Evolutionary conservation across 2,888 invertebrate species (phyloP), one percentile per base, ranked within the genome.

Genomic region (Drosophila nr. medialis): DNA sequence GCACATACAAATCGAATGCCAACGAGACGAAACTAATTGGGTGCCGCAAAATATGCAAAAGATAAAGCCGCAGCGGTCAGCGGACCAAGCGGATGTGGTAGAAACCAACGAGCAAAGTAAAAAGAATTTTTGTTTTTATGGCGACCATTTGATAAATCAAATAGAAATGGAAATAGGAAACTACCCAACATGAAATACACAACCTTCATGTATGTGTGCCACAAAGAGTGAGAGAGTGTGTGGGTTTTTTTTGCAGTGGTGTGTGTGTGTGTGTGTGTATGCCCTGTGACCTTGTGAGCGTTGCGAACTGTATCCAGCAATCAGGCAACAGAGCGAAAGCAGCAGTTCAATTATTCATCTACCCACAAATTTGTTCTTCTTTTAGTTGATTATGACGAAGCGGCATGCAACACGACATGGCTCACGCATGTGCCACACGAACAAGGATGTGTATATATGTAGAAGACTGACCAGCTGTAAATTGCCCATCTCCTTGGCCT

Each of bases 1-100:
- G 72, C 64, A 54, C 30, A 65, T 69, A 58, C 80, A 75, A 80
- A 82, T 83, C 83, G 80, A 85, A 75, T 65, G 75, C 76, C 79
- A 84, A 71, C 90, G 82, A 89, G 75, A 75, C 85, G 90, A 87
- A 89, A 90, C 75, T 90, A 86, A 90, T 90, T 89, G 90, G 89
- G 73, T 66, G 71, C 70, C 78, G 60, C 64, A 59, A 84, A 90
- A 72, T 83, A 86, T 89, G 90, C 87, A 86, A 88, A 86, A 76
- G 89, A 90, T 78, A 83, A 81, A 89, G 78, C 67, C 72, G 59
- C 58, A 65, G 78, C 66, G 85, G 90, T 74, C 85, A 89, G 68
- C 74, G 58, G 53, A 42, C 32, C 65, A 64, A 59, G 45, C 48
- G 50, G 24, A 21, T 32, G 32, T n/a, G 30, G 38, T 10, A 21